Evolutionary conservation across 2,888 invertebrate species (phyloP).

Genomic region (Augiades crinisus): DNA sequence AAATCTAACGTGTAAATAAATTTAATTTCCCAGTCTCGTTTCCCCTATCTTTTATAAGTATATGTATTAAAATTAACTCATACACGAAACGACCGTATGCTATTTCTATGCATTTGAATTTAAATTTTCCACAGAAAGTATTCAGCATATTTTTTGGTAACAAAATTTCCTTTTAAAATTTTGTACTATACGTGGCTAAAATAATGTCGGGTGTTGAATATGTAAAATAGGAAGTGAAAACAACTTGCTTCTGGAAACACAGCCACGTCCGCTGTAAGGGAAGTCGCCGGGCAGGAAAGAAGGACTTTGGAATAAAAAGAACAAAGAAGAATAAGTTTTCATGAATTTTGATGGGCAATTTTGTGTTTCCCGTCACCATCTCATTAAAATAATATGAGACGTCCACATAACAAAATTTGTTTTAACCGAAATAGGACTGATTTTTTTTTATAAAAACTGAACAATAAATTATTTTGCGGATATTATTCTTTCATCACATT

Average conservation of each 20-base stretch:
- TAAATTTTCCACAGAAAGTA: neutral
- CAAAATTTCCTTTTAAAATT: slow-evolving; percentile 9
- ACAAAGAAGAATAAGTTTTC: slow-evolving; percentile 17
- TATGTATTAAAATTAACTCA: no score
- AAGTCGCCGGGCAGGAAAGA: slow-evolving; percentile 12
- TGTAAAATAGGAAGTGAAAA: slow-evolving; percentile 23
- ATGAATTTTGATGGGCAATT: slow-evolving; percentile 24
- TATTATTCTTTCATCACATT: no score
- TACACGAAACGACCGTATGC: neutral
- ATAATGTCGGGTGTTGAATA: slow-evolving; percentile 22
- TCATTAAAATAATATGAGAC: slow-evolving; percentile 1
- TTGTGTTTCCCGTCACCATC: slow-evolving; percentile 13
- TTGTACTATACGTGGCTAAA: slow-evolving; percentile 18
- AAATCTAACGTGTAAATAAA: no score
- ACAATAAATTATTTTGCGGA: no score
- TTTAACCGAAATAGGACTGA: no score
- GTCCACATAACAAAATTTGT: neutral
- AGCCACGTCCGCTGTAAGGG: slow-evolving; percentile 15
- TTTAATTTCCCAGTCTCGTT: no score
- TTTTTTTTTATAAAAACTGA: no score
- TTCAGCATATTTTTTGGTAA: slow-evolving; percentile 2
- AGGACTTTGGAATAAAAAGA: slow-evolving; percentile 20
- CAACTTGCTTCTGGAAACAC: slow-evolving; percentile 21
- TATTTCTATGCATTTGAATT: neutral
- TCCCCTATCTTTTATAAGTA: no score